These are phyloP conservation scores for Xenopus petersii DNA, from an alignment of 2,797 vertebrate species.

Conservation along the genomic window DNA sequence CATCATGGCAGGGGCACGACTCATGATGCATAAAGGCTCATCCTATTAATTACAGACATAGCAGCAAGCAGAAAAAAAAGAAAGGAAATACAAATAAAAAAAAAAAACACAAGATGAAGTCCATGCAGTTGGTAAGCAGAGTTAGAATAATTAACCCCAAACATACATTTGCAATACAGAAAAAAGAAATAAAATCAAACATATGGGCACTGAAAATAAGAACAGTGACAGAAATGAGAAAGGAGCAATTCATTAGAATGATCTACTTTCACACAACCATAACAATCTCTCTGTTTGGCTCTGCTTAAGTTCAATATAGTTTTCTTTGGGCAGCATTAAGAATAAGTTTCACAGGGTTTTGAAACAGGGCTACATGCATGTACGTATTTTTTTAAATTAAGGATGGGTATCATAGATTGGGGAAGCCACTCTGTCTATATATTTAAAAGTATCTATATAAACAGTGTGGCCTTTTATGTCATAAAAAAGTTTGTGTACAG, in stretches of 20 bases:
- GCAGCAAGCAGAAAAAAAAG: constrained; percentile 75
- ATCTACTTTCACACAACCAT: constrained; percentile 66
- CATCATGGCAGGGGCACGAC: constrained; percentile 75
- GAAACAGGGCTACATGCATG: no score
- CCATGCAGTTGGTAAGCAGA: constrained; percentile 70
- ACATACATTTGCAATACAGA: constrained; percentile 45
- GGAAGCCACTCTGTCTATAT: no score
- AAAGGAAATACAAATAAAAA: constrained; percentile 63
- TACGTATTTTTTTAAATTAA: no score
- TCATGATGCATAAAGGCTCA: constrained; percentile 86
- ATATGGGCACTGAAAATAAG: constrained; percentile 52
- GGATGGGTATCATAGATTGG: no score
- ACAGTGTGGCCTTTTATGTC: no score
- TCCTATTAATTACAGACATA: constrained; percentile 84
- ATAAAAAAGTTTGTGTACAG: no score
- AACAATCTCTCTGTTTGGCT: background rate
- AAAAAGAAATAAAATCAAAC: constrained; percentile 43
- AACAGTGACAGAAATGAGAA: constrained; percentile 5
- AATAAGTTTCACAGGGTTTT: no score
- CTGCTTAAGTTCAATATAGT: no score
- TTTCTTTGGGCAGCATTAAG: no score
- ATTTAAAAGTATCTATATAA: no score
- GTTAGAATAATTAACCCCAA: constrained; percentile 61
- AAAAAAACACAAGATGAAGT: constrained; percentile 73
- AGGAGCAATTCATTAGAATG: background rate